Evolutionary conservation across 2,797 vertebrate species (phyloP).

Genomic region (Molossus molossus): DNA sequence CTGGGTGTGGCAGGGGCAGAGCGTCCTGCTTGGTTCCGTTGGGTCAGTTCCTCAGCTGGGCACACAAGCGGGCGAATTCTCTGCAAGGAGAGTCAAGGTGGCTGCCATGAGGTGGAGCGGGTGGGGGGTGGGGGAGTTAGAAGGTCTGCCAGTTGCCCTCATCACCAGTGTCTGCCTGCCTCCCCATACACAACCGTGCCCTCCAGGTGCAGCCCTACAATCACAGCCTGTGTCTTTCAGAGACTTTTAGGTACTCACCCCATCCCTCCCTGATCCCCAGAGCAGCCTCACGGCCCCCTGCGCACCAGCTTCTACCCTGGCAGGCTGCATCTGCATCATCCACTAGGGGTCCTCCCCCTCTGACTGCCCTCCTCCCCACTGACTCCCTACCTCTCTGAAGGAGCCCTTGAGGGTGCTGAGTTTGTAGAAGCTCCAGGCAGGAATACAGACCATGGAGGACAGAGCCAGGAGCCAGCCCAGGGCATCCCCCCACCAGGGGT

Average conservation of each 20-base stretch:
- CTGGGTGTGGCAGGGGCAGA: conserved; percentile 76
- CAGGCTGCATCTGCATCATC: neutral
- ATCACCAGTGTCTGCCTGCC: neutral
- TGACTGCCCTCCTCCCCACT: neutral
- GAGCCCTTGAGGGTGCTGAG: conserved; percentile 94
- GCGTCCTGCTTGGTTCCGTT: conserved; percentile 3
- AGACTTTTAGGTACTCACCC: neutral
- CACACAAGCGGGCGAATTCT: conserved; percentile 89
- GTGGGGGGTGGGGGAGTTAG: neutral
- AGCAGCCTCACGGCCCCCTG: neutral
- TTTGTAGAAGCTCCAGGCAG: conserved; percentile 93
- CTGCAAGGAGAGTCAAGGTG: conserved; percentile 85
- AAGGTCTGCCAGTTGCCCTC: neutral
- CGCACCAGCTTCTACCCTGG: neutral
- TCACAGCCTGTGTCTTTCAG: neutral
- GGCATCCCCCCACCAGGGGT: conserved; percentile 97
- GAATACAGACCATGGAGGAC: conserved; percentile 97
- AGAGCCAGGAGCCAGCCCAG: conserved; percentile 97
- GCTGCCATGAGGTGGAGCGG: neutral
- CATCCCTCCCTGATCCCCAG: neutral
- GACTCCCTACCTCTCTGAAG: conserved; percentile 92
- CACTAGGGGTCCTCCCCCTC: neutral
- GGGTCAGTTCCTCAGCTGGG: conserved; percentile 90
- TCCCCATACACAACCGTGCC: neutral
- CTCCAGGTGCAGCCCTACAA: neutral